phyloP scores from a whole-genome alignment of 1,140 invertebrate genomes.

The Drosophila suzukii region DNA sequence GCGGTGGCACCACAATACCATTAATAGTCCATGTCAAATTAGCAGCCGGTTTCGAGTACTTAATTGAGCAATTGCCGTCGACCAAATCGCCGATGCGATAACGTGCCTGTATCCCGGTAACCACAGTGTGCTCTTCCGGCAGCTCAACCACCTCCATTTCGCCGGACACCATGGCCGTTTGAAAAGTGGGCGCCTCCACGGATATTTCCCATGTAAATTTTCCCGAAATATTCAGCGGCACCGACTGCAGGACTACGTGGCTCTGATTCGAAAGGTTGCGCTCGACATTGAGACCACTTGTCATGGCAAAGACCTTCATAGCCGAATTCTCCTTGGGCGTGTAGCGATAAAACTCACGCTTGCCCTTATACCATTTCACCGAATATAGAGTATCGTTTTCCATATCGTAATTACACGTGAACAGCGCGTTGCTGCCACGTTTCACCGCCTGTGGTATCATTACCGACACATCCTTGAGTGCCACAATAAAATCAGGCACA shows the following conservation, averaged over 20 bases:
- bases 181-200: slow-evolving; percentile 93
- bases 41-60: slow-evolving; percentile 91
- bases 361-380: slow-evolving; percentile 93
- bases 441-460: slow-evolving; percentile 89
- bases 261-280: slow-evolving; percentile 87
- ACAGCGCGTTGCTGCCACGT: slow-evolving; percentile 88
- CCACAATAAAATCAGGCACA: slow-evolving; percentile 84
- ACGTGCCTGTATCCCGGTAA: slow-evolving; percentile 89
- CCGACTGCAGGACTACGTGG: slow-evolving; percentile 86
- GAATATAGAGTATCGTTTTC: slow-evolving; percentile 91
- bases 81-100: slow-evolving; percentile 90
- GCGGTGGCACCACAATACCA: slow-evolving; percentile 87
- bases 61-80: slow-evolving; percentile 90
- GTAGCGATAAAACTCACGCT: slow-evolving; percentile 89
- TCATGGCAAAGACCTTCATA: slow-evolving; percentile 87
- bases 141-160: slow-evolving; percentile 90
- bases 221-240: slow-evolving; percentile 88
- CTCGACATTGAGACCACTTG: slow-evolving; percentile 88
- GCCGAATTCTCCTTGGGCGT: slow-evolving; percentile 88
- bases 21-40: slow-evolving; percentile 95
- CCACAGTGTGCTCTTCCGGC: slow-evolving; percentile 88
- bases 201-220: slow-evolving; percentile 93
- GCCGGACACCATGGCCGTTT: slow-evolving; percentile 89
- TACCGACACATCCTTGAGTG: slow-evolving; percentile 88
- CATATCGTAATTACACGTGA: slow-evolving; percentile 92